Base-by-base conservation (phyloP, 2,113 vertebrate species). In the Empidonax traillii region DNA sequence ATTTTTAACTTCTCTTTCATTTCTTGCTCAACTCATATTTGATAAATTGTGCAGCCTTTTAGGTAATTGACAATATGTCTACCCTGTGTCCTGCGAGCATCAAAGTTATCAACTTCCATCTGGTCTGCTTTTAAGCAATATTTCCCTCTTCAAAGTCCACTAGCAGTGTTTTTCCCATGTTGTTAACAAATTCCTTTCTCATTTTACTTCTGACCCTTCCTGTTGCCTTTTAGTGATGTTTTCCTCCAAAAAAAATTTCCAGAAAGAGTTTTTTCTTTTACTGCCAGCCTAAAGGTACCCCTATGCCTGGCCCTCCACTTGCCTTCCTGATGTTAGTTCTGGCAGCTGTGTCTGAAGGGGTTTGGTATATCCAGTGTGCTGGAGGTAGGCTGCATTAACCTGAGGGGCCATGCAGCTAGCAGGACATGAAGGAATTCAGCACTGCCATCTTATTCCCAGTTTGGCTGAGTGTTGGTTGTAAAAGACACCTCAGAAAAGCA, bases 41-140 rank as follows among this genome's bases (percentile, higher is more conserved):
- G 90, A 85, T 63, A 87, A 94, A 93, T 41, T 56, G 66, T 52
- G 17, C 30, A 69, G 80, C 16, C 74, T 95, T 92, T 92, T 80
- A 88, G 37, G 53, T 93, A 92, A 85, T 49, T 94, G 91, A 84
- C 75, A 88, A 73, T 73, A 66, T 82, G 75, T 90, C 89, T 90
- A 8, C 71, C 96, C 73, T 75, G 44, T 62, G 30, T 94, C 52
- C 72, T 89, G 37, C 74, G 56, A 90, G 43, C 71, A 87, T 52
- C 73, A 90, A 95, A 94, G 93, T 37, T 2, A 81, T 82, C 82
- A 85, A 3, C 56, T 84, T 88, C 69, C 73, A 87, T 79, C 76
- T 97, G 69, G 44, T 56, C 46, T 86, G 28, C n/a, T 93, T 89
- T 96, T 87, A 92, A 94, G 94, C 90, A 90, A 78, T 1, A 6